Evolutionary conservation across 1,140 invertebrate species (phyloP), one percentile per base, ranked within the genome.

Genomic region (Zaprionus camerounensis): DNA sequence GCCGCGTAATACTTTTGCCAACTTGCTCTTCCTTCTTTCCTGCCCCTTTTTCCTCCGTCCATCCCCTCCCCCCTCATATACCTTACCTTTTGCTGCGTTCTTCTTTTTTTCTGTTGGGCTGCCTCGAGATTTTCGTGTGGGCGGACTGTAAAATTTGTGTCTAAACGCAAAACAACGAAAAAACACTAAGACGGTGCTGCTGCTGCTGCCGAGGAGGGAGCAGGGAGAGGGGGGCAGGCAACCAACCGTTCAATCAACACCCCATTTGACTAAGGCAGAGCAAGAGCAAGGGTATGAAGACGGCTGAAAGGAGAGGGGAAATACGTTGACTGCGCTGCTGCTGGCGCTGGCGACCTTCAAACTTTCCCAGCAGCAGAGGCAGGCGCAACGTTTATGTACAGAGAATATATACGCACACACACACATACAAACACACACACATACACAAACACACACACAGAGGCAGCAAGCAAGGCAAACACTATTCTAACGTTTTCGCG

Each of bases 401-500:
- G n/a, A 34, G 41, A 22, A 36, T 24, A 56, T 34, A 70, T 38
- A 59, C 20, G 31, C 12, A n/a, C 22, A 59, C 34, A 15, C 22
- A 70, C 12, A 55, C 17, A 64, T 5, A 57, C n/a, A 24, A 2
- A 53, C n/a, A 22, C 1, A 22, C 31, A 66, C 41, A 61, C 31
- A 49, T 11, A 57, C n/a, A 68, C 51, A 65, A 41, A 41, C 51
- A 56, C 64, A 55, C 36, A 44, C 41, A 67, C 26, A 51, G 17
- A 22, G 11, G 51, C 26, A 56, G 7, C 6, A 17, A 46, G 7
- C n/a, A 66, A 53, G 26, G 58, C 85, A 90, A 88, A 84, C 85
- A 90, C 85, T 90, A 90, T 90, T 90, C 85, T 90, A 90, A 90
- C 85, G 79, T 84, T 84, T 84, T 90, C 85, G 81, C 85, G 85